These are phyloP conservation scores for Diphyllodes magnificus DNA, from an alignment of 2,113 vertebrate genomes.

Conservation along the genomic window DNA sequence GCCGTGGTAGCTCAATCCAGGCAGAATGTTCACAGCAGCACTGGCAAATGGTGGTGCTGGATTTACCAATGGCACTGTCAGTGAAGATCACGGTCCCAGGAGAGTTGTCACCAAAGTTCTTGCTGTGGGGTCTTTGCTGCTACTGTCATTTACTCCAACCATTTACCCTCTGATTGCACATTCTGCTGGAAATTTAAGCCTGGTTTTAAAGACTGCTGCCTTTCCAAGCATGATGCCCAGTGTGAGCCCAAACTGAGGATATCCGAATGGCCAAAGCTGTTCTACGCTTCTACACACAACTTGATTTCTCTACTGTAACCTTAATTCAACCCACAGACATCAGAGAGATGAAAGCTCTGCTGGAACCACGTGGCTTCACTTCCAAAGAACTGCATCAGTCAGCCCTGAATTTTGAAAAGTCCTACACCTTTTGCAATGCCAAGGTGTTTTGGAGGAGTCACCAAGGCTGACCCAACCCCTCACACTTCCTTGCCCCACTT, in stretches of 20 bases:
- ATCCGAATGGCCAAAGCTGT: background rate
- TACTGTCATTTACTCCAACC: background rate
- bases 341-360: background rate
- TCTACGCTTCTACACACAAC: background rate
- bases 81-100: background rate
- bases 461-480: background rate
- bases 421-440: background rate
- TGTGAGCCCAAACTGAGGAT: background rate
- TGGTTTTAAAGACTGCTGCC: background rate
- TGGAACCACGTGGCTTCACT: background rate
- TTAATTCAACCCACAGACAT: background rate
- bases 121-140: background rate
- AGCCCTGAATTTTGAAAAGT: background rate
- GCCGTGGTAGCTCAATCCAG: background rate
- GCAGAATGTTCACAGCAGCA: background rate
- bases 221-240: fast-evolving
- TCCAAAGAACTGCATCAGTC: background rate
- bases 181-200: background rate
- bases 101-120: background rate
- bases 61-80: background rate
- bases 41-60: background rate
- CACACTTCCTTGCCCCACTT: background rate
- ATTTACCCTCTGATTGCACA: background rate
- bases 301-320: background rate
- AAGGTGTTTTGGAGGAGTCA: background rate